phyloP scores from a whole-genome alignment of 30 jellyfish, hydroid and myxozoan genomes.

The Mastigias papua region DNA sequence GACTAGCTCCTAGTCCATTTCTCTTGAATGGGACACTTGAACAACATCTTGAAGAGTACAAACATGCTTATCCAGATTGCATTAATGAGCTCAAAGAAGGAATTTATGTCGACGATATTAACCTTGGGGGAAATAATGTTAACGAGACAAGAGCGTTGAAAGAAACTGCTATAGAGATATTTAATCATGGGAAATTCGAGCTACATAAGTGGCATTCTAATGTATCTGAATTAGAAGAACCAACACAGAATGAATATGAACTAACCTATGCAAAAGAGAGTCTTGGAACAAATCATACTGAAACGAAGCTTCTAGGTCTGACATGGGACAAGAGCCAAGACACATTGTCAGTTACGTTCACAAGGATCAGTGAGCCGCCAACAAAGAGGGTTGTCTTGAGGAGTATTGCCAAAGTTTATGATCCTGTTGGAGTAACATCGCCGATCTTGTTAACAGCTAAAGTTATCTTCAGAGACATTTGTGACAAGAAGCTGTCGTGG shows the following conservation, averaged over 20 bases:
- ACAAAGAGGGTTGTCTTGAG: slow-evolving; percentile 54
- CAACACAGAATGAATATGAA: not conserved
- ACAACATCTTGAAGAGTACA: slow-evolving; percentile 53
- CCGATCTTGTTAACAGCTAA: slow-evolving; percentile 59
- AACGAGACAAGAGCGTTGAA: slow-evolving; percentile 32
- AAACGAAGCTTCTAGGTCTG: too few relatives aligned
- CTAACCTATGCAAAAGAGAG: too few relatives aligned
- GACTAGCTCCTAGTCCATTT: too few relatives aligned
- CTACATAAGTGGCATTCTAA: too few relatives aligned
- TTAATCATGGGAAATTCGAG: slow-evolving; percentile 47
- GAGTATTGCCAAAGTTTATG: too few relatives aligned
- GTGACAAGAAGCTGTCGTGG: too few relatives aligned
- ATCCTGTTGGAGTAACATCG: slow-evolving; percentile 72
- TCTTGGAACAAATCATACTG: too few relatives aligned
- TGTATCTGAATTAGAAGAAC: slow-evolving; percentile 46
- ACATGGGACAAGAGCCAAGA: too few relatives aligned
- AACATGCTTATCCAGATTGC: slow-evolving; percentile 16
- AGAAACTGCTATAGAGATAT: slow-evolving; percentile 36
- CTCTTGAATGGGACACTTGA: slow-evolving; percentile 59
- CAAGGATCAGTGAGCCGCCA: not conserved
- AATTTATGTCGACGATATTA: slow-evolving; percentile 63
- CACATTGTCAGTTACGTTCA: too few relatives aligned
- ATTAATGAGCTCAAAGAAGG: slow-evolving; percentile 49
- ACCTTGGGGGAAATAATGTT: slow-evolving; percentile 19
- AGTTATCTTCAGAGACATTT: too few relatives aligned